Evolutionary conservation across 2,797 vertebrate species (phyloP), one percentile per base, ranked within the genome.

Genomic region (Pangasius sanitwongsei): DNA sequence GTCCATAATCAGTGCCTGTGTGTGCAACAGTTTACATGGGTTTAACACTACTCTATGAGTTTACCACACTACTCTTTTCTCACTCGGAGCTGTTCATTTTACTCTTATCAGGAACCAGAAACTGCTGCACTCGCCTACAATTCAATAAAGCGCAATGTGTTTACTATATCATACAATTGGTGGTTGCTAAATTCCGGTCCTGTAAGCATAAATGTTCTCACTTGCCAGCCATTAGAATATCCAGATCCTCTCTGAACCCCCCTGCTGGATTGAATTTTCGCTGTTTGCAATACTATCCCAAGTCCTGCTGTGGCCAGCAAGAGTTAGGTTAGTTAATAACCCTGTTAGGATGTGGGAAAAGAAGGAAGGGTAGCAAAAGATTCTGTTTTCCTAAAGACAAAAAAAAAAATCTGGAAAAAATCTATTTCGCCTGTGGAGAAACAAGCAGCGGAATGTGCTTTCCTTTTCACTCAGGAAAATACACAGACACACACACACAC

Each of bases 271-370:
- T 90, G 90, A 90, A 91, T 89, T 92, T 91, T 92, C 88, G 90
- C 89, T 92, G 92, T 92, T 91, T 93, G 61, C 87, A 63, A 78
- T 93, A 89, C 90, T 65, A 87, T 82, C 89, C 86, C 57, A 81
- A 61, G 8, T 77, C 90, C 18, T 82, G 61, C 90, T 91, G 61
- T 81, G 87, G 61, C 90, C 85, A 90, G 44, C 89, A 90, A 86
- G 85, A 72, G 74, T 50, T 41, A 86, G 89, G 90, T 93, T 91
- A 92, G 87, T 87, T 92, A 91, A 94, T 92, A 91, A 94, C 90
- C 88, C 83, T 88, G 80, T 88, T 86, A 89, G 89, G 88, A 85
- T 91, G 87, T 92, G 89, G 91, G 87, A 88, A 88, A 88, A 57
- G 65, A 41, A 59, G 70, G 82, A 48, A 48, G 55, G 34, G 74